Conservation (phyloP, 2,888 invertebrate genomes). For the Polydrusus cervinus region DNA sequence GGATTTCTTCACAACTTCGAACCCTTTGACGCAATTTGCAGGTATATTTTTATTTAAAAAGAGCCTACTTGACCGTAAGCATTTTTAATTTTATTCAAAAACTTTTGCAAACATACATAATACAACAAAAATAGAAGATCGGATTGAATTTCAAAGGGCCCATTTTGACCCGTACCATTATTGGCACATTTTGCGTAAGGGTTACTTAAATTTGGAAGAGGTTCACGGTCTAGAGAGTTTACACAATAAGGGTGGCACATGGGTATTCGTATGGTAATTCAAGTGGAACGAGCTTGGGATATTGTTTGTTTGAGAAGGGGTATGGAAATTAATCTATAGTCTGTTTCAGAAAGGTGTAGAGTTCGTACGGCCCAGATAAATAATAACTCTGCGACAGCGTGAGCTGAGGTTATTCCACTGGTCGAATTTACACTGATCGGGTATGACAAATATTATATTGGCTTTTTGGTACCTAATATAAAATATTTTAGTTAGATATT, state of each 20-base stretch:
- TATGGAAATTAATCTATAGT: too few relatives aligned
- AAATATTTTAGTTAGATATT: too few relatives aligned
- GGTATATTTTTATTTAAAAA: conserved; percentile 52
- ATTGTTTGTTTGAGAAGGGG: neutral
- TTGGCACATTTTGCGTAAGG: conserved; percentile 52
- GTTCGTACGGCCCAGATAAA: too few relatives aligned
- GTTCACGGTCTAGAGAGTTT: conserved; percentile 48
- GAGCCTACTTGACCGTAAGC: conserved; percentile 56
- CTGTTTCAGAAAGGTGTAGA: too few relatives aligned
- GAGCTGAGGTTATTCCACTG: too few relatives aligned
- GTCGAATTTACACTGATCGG: too few relatives aligned
- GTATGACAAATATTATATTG: too few relatives aligned
- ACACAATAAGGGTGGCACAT: conserved; percentile 42
- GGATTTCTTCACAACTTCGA: conserved; percentile 20
- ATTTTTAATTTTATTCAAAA: conserved; percentile 51
- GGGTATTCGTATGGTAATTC: conserved; percentile 38
- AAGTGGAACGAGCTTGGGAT: conserved; percentile 27
- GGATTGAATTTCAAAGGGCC: conserved; percentile 50
- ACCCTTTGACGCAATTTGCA: conserved; percentile 56
- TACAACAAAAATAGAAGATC: conserved; percentile 35
- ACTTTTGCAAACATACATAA: conserved; percentile 43
- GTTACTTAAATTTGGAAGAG: conserved; percentile 41
- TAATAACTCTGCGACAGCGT: too few relatives aligned
- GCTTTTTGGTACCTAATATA: too few relatives aligned
- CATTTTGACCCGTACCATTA: conserved; percentile 42